Percentiles rank a stretch among this genome's conserved stretches.
phyloP scores from a whole-genome alignment of 2,797 vertebrate species.

The Alectoris magna region DNA sequence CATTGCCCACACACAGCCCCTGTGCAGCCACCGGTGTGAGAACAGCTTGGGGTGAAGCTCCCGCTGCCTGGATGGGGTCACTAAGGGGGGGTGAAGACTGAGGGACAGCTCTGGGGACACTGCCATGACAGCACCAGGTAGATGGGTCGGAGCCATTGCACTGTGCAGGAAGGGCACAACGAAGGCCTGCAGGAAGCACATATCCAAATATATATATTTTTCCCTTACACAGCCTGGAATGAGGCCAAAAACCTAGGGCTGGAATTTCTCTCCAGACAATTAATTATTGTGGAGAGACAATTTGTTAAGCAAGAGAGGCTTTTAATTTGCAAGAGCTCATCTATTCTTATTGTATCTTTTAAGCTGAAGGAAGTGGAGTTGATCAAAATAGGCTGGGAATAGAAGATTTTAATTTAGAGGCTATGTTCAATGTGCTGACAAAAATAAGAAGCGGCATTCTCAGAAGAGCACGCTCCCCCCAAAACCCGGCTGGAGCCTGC shows the following conservation, averaged over 20 bases:
- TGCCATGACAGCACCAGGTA: neutral
- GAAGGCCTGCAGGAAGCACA: neutral
- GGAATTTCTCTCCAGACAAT: slow-evolving; percentile 53
- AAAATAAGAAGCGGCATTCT: slow-evolving; percentile 56
- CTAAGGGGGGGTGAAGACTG: neutral
- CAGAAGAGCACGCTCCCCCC: neutral
- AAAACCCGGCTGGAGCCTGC: neutral
- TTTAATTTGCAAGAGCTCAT: slow-evolving; percentile 71
- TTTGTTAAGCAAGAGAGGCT: slow-evolving; percentile 65
- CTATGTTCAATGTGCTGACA: slow-evolving; percentile 40
- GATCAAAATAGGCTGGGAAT: slow-evolving; percentile 65
- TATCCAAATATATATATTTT: neutral
- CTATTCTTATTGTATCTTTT: slow-evolving; percentile 67
- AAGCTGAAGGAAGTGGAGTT: slow-evolving; percentile 43
- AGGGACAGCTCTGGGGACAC: neutral
- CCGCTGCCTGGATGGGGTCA: neutral
- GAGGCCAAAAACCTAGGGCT: slow-evolving; percentile 32
- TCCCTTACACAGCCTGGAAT: neutral
- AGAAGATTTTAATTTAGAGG: slow-evolving; percentile 66
- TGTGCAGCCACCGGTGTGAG: rapidly evolving
- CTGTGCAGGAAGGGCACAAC: neutral
- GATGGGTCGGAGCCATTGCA: neutral
- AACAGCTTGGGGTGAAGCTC: rapidly evolving
- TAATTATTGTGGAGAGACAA: slow-evolving; percentile 65
- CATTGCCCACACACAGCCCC: neutral